A percentile compares a stretch with the other conserved stretches of the same genome.
These are phyloP conservation scores for Turnix velox DNA, from an alignment of 2,113 vertebrate genomes.

Conservation along the genomic window DNA sequence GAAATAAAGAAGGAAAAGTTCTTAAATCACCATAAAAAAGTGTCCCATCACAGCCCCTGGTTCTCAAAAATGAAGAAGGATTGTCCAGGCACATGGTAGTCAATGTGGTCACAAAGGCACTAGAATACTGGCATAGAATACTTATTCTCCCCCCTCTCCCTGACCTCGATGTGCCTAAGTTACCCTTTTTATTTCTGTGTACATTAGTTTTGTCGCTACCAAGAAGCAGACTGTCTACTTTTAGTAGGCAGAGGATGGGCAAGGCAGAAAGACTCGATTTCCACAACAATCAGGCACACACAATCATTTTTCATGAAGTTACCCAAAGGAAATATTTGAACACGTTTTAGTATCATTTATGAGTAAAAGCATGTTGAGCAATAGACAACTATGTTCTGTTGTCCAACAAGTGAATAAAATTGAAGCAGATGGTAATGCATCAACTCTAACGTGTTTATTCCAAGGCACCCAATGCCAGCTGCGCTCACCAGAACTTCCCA, in stretches of 20 bases:
- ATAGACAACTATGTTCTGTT: not conserved
- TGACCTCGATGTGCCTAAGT: not conserved
- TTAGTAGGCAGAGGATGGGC: not conserved
- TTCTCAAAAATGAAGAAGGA: not conserved
- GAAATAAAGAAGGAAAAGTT: not conserved
- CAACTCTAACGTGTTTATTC: not conserved
- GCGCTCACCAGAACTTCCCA: not conserved
- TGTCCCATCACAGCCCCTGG: not conserved
- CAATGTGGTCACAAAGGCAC: not conserved
- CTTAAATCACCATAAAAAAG: not conserved
- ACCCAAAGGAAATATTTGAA: conserved; percentile 2
- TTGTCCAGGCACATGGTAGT: not conserved
- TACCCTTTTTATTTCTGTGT: not conserved
- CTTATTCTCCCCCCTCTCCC: no score
- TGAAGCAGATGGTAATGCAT: not conserved
- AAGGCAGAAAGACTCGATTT: not conserved
- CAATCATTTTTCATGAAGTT: not conserved
- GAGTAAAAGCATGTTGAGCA: not conserved
- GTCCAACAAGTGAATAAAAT: conserved; percentile 6
- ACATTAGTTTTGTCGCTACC: not conserved
- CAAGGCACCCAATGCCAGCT: not conserved
- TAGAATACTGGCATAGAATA: not conserved
- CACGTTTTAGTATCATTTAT: not conserved
- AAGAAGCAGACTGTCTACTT: not conserved
- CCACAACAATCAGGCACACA: not conserved